Base-by-base conservation (phyloP, 2,888 invertebrate species). In the Platycheirus rosarum region DNA sequence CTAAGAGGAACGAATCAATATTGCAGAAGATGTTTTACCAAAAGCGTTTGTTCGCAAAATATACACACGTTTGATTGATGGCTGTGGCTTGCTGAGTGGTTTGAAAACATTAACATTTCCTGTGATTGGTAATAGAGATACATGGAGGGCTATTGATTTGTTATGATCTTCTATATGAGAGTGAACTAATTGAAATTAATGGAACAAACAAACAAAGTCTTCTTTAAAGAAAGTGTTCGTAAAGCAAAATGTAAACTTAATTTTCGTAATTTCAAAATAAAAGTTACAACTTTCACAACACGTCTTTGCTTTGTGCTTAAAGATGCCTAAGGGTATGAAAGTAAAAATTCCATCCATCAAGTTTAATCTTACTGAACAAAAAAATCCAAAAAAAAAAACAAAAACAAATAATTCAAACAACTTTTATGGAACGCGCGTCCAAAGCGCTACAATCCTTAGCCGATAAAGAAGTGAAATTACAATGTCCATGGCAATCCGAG, bases 401-500 rank as follows among this genome's bases (percentile, higher is more conserved):
- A 55, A 48, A 32, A 40, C 46, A 57, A 42, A 42, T 63, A 26
- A 44, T 11, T 42, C 29, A 42, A 16, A n/a, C 49, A 75, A 65
- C 46, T 75, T 65, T 32, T 51, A 46, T 40, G 63, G n/a, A 16
- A 14, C 48, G 16, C 71, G 18, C 37, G 6, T 6, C 62, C 70
- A 68, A 73, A 77, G 63, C 53, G 68, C 68, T 70, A 71, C 82
- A 77, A 82, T 71, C 44, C 71, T 29, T 8, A 8, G 57, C 37
- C 65, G 62, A 66, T 68, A 68, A 76, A 46, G 55, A 66, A 66
- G 14, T 68, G 29, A 51, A 77, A 77, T 57, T 68, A 82, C 82
- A 82, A 73, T 82, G 77, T 82, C 82, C 76, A 77, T 65, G 62
- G 82, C 49, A 57, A 68, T 82, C 32, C 62, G 71, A 62, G 44